Evolutionary conservation across 2,888 invertebrate genomes (phyloP).

Genomic region (Patella depressa): DNA sequence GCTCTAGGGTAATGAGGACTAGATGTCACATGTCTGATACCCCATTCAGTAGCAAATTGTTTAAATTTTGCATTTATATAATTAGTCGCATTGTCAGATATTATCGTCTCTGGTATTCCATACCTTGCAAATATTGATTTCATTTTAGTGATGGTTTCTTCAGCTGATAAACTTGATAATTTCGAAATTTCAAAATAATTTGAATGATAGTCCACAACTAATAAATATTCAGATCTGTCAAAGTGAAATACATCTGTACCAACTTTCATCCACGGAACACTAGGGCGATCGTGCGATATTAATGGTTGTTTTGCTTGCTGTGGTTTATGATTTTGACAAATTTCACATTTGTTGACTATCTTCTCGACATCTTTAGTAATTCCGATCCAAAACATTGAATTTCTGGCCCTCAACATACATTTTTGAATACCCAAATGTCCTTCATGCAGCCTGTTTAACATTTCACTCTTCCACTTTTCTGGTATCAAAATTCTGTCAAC

Average conservation of each 20-base stretch:
- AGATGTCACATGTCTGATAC: background rate
- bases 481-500: background rate
- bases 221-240: conserved; percentile 1
- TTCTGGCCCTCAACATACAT: background rate
- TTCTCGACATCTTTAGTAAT: background rate
- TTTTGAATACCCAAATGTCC: conserved; percentile 4
- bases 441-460: background rate
- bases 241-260: conserved; percentile 12
- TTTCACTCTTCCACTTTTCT: conserved; percentile 14
- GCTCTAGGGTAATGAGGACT: conserved; percentile 11
- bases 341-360: background rate
- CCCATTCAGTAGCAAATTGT: background rate
- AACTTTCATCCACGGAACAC: background rate
- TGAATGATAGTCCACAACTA: conserved; percentile 8
- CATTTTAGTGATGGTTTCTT: conserved; percentile 13
- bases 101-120: conserved; percentile 12
- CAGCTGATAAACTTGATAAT: conserved; percentile 8
- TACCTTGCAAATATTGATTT: conserved; percentile 12
- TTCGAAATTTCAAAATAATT: conserved; percentile 1
- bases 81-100: background rate
- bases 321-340: background rate
- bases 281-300: background rate
- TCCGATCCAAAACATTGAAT: background rate
- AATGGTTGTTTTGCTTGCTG: background rate
- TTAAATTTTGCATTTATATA: conserved; percentile 4